Evolutionary conservation across 2,113 vertebrate species (phyloP).

Genomic region (Illadopsis cleaveri): DNA sequence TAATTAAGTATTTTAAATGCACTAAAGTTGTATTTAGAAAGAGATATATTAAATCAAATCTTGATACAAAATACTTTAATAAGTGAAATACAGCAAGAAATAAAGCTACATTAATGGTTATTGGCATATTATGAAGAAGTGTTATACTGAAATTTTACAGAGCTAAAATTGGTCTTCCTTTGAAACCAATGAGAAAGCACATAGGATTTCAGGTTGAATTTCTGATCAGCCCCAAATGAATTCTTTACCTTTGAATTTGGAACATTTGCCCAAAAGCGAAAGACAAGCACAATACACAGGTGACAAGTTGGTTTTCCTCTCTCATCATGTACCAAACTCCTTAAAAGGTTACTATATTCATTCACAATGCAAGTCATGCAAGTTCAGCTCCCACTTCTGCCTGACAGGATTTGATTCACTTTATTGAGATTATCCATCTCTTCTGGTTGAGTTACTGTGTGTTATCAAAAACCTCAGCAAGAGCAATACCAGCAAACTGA

Average conservation of each 20-base stretch:
- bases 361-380: neutral
- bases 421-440: neutral
- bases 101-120: neutral
- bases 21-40: neutral
- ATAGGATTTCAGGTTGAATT: neutral
- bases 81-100: neutral
- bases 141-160: neutral
- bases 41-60: neutral
- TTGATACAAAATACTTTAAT: accelerated
- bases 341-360: neutral
- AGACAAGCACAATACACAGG: neutral
- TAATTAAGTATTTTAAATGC: neutral
- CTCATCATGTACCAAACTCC: neutral
- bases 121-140: neutral
- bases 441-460: neutral
- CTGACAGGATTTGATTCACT: neutral
- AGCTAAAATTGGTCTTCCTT: neutral
- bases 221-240: neutral
- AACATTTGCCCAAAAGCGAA: neutral
- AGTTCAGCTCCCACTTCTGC: neutral
- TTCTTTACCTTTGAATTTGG: neutral
- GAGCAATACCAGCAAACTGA: neutral
- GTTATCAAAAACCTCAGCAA: neutral
- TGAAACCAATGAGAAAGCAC: neutral
- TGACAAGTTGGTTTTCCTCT: neutral